Evolutionary conservation across 1,140 invertebrate species (phyloP).

Genomic region (Macrotrachela quadricornifera): DNA sequence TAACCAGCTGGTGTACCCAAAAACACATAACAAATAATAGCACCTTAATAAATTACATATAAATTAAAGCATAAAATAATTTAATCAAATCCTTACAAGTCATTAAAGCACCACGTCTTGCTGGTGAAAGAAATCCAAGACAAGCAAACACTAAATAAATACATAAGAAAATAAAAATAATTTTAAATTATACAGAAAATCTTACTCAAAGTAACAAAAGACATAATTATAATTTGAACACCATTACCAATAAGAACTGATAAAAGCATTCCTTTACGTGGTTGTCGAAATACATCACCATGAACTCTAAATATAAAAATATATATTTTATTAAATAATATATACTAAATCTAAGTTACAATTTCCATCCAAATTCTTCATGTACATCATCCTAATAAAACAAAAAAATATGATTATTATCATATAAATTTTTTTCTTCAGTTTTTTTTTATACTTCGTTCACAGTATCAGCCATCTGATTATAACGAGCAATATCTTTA

Average conservation of each 20-base stretch:
- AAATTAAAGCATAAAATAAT: too few relatives aligned
- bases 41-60: slow-evolving; percentile 32
- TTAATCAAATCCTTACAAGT: slow-evolving; percentile 32
- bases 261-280: slow-evolving; percentile 82
- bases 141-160: slow-evolving; percentile 61
- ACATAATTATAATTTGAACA: slow-evolving; percentile 56
- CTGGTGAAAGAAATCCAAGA: slow-evolving; percentile 85
- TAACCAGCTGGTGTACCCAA: slow-evolving; percentile 85
- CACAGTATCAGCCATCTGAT: slow-evolving; percentile 41
- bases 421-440: too few relatives aligned
- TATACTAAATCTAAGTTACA: slow-evolving; percentile 21
- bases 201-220: slow-evolving; percentile 32
- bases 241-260: slow-evolving; percentile 83
- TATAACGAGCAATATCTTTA: slow-evolving; percentile 96
- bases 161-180: too few relatives aligned
- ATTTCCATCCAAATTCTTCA: slow-evolving; percentile 97
- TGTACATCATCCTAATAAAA: slow-evolving; percentile 58
- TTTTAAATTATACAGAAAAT: too few relatives aligned
- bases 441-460: too few relatives aligned
- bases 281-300: slow-evolving; percentile 41
- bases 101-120: slow-evolving; percentile 94
- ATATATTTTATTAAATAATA: too few relatives aligned
- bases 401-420: too few relatives aligned
- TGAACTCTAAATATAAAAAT: slow-evolving; percentile 15
- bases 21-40: slow-evolving; percentile 54